phyloP scores from a whole-genome alignment of 2,113 vertebrate species.

The Erythrolamprus reginae region DNA sequence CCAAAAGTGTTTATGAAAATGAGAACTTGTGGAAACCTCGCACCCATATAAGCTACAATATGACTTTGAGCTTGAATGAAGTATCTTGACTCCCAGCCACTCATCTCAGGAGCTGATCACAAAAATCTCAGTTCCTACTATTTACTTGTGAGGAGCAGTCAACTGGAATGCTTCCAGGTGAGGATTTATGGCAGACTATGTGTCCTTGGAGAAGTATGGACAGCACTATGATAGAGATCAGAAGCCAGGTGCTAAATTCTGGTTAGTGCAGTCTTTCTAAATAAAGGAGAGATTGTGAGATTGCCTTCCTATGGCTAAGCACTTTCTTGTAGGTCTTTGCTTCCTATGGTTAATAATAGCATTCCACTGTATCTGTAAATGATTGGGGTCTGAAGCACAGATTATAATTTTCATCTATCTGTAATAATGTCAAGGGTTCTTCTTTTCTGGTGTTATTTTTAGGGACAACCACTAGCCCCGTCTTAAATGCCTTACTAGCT shows the following conservation, averaged over 20 bases:
- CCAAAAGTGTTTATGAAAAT: neutral
- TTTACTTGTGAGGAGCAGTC: neutral
- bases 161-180: neutral
- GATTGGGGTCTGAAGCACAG: neutral
- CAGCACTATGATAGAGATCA: neutral
- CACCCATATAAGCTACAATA: neutral
- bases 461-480: neutral
- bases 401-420: neutral
- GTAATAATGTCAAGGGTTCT: neutral
- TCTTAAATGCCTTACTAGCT: neutral
- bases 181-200: neutral
- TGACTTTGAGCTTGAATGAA: neutral
- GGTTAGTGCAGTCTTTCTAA: neutral
- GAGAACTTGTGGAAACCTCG: neutral
- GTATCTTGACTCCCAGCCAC: neutral
- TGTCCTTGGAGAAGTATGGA: neutral
- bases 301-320: neutral
- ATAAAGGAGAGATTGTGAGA: neutral
- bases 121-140: neutral
- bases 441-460: neutral
- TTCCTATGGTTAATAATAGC: neutral
- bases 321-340: neutral
- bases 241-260: neutral
- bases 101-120: neutral
- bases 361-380: neutral